These are phyloP conservation scores for Trigoniulus corallinus DNA, from an alignment of 1,140 invertebrate genomes.

Conservation along the genomic window DNA sequence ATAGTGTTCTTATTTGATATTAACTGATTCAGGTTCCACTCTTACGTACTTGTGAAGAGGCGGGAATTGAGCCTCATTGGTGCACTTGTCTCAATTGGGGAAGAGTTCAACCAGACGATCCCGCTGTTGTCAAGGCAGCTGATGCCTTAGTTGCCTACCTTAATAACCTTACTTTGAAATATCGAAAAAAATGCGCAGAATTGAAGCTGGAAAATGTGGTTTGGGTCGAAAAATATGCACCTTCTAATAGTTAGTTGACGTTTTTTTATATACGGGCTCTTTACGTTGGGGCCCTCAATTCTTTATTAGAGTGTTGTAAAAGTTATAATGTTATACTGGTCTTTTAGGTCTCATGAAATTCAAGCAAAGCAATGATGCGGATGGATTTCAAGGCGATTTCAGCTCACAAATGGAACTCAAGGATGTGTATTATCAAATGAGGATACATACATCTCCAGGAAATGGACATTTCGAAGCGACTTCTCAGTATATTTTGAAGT, in stretches of 20 bases:
- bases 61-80: background rate
- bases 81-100: background rate
- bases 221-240: background rate
- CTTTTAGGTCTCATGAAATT: too few species aligned
- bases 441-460: constrained; percentile 53
- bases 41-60: background rate
- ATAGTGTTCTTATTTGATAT: background rate
- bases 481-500: constrained; percentile 41
- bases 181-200: background rate
- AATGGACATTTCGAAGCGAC: constrained; percentile 56
- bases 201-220: background rate
- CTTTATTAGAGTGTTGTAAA: too few species aligned
- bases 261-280: too few species aligned
- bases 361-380: constrained; percentile 51
- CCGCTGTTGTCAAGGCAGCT: background rate
- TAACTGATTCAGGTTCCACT: background rate
- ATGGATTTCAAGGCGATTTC: constrained; percentile 63
- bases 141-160: background rate
- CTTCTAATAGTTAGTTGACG: too few species aligned
- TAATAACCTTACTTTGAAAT: background rate
- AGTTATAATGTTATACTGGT: too few species aligned
- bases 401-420: constrained; percentile 40
- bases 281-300: too few species aligned
- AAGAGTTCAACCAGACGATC: background rate
- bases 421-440: constrained; percentile 51